Conservation (phyloP, 2,888 invertebrate species). For the Choristoneura rosaceana region DNA sequence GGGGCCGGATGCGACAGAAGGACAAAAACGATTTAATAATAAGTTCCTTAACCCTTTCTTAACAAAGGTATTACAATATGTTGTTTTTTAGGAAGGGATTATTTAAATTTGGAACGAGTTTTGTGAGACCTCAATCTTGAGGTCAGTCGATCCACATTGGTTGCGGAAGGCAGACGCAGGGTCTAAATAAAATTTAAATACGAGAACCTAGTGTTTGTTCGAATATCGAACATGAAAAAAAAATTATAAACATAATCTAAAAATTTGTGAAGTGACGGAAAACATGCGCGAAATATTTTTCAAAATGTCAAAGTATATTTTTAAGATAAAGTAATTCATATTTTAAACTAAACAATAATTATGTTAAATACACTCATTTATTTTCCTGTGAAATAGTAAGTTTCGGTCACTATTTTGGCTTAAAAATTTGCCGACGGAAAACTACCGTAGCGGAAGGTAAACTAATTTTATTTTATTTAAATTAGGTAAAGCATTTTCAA, state of each 20-base stretch:
- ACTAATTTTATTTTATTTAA: slow-evolving; percentile 23
- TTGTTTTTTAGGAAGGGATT: slow-evolving; percentile 78
- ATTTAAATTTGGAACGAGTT: slow-evolving; percentile 82
- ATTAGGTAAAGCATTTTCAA: slow-evolving; percentile 14
- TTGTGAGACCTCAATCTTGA: slow-evolving; percentile 67
- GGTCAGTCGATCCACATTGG: slow-evolving; percentile 77
- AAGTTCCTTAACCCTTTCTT: slow-evolving; percentile 83
- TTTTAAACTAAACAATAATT: neutral
- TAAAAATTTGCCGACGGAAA: slow-evolving; percentile 35
- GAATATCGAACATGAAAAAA: neutral
- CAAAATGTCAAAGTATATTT: neutral
- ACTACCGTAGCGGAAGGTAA: slow-evolving; percentile 16
- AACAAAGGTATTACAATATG: slow-evolving; percentile 83
- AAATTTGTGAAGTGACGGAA: slow-evolving; percentile 24
- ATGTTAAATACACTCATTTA: neutral
- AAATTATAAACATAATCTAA: neutral
- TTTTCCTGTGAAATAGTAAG: neutral
- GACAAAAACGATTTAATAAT: slow-evolving; percentile 85
- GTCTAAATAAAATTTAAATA: slow-evolving; percentile 44
- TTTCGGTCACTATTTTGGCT: slow-evolving; percentile 13
- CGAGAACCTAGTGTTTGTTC: slow-evolving; percentile 6
- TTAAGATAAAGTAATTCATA: neutral
- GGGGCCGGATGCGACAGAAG: slow-evolving; percentile 79
- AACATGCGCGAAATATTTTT: neutral
- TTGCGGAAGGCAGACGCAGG: slow-evolving; percentile 68